Evolutionary conservation across 2,113 vertebrate species (phyloP), one percentile per base, ranked within the genome.

Genomic region (Taxidea taxus): DNA sequence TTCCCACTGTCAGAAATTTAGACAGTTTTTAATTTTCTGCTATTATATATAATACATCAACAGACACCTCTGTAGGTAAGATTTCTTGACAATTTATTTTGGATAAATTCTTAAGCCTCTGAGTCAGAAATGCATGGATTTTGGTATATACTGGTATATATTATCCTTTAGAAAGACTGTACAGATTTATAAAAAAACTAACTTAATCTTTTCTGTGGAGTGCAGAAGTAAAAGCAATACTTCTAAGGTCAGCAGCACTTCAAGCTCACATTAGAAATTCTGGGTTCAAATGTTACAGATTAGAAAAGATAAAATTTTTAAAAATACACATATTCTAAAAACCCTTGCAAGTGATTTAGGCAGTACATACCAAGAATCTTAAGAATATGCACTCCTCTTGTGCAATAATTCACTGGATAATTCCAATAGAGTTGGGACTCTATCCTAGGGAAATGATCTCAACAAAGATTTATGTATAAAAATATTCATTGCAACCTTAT

Each of bases 241-340:
- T 93, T 89, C 31, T 13, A 80, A 96, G n/a, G 91, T 51, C 90
- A 97, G 81, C 56, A 94, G 89, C 44, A 56, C 74, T 93, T 91
- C 82, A 94, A 72, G 37, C 62, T 97, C 93, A 83, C 21, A 94
- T 86, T 78, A 95, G 84, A 97, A 89, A 62, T 83, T 87, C 42
- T 42, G 87, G 77, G 72, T 91, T 94, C 62, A 94, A 87, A 75
- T 84, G 27, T 75, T 64, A 75, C 6, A 56, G 56, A 51, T 75
- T 66, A 95, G 25, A 87, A 97, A 97, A 96, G 42, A 21, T 31
- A 85, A 87, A 78, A 44, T 78, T 54, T 60, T 2, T 0, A 70
- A 82, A 68, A 78, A 77, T 23, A 70, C 2, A 70, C 9, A 90
- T 4, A 78, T 54, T 87, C 83, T 82, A 78, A 81, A 97, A 97